These are phyloP conservation scores for Enteromius viviparus DNA, from an alignment of 2,797 vertebrate genomes.

Conservation along the genomic window DNA sequence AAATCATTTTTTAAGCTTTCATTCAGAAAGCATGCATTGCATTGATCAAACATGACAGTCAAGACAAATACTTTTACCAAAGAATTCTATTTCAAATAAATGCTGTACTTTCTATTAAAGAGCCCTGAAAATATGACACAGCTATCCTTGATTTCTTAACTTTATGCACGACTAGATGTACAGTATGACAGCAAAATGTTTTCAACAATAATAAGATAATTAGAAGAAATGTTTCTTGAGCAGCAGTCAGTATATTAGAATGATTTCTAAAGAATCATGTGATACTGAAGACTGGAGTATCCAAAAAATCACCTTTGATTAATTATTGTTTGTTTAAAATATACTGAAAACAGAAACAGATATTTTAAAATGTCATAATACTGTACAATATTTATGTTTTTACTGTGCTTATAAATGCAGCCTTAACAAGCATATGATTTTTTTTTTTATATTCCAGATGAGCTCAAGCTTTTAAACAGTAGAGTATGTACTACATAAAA, in stretches of 20 bases:
- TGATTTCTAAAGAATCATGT: background rate
- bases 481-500: background rate
- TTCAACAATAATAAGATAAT: background rate
- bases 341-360: background rate
- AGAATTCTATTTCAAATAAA: background rate
- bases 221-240: background rate
- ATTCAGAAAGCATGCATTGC: constrained; percentile 1
- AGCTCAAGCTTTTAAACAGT: background rate
- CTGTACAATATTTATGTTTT: background rate
- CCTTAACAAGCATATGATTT: background rate
- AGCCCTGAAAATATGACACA: background rate
- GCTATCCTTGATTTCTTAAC: background rate
- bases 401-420: background rate
- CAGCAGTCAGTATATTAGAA: background rate
- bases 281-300: background rate
- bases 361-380: background rate
- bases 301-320: background rate
- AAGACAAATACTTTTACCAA: background rate
- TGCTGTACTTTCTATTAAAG: background rate
- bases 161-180: background rate
- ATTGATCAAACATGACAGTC: background rate
- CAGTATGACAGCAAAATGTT: background rate
- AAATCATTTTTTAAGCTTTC: background rate
- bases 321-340: background rate
- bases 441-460: background rate